Base-by-base conservation (phyloP, 2,113 vertebrate species). In the Lepus timidus region DNA sequence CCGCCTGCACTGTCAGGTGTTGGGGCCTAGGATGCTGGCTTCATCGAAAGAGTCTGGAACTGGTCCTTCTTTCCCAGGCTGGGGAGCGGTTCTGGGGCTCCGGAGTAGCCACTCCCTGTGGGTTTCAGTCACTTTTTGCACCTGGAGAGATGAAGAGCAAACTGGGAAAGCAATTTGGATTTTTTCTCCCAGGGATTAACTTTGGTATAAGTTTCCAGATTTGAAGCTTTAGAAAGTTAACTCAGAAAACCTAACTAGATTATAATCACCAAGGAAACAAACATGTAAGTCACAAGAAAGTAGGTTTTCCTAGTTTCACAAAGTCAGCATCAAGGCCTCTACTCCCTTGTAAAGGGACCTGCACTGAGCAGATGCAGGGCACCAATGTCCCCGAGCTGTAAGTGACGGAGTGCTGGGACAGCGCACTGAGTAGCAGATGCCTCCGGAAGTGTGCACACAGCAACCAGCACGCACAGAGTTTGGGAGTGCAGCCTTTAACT, bases 371-470 rank as follows among this genome's bases (percentile, higher is more conserved):
- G 39, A 39, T 39, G 39, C 39, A 39, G 39, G 39, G 39, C 39
- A 4, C 39, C 39, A 39, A 6, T 58, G 13, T 58, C 13, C 55
- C 55, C 55, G 13, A 19, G 55, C 13, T 13, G 55, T 14, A 19
- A 5, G 55, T 19, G 19, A 19, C 13, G 13, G 55, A 58, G 55
- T 58, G 44, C 36, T 22, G 0, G 1, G n/a, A 22, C 14, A 10
- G n/a, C 0, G 0, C 9, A 1, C 62, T n/a, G 0, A 23, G 4
- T 22, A 65, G 44, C 52, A 52, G 75, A 9, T 7, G 44, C 55
- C 55, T 19, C 13, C 55, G 6, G 55, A 19, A 58, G 55, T 58
- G 55, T 58, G 55, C 55, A 58, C 44, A 44, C 44, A 44, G 44
- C 44, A 39, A 44, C 44, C 6, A 44, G 44, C 55, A 58, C 4